Base-by-base conservation (phyloP, 35 echinoderm and acorn worm species). In the Apostichopus californicus region DNA sequence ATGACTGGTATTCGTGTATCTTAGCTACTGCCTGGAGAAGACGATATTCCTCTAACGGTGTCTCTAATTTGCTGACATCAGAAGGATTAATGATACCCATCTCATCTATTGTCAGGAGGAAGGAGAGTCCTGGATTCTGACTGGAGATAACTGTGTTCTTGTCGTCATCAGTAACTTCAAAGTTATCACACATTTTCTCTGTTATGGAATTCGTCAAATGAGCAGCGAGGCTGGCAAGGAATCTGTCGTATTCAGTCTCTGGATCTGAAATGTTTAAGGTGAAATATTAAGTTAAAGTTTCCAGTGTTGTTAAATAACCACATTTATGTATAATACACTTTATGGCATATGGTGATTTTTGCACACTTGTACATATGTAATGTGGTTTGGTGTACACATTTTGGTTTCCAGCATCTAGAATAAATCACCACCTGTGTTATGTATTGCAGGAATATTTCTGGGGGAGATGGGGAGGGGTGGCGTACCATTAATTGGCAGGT, bases 81-180 rank as follows among this genome's bases (percentile, higher is more conserved):
- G 80, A 82, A 3, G 28, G 13, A 18, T 13, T 55, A 8, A 82
- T 82, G 7, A 82, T 56, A 82, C 80, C 80, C 80, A 82, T 82
- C 80, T 82, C 28, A 10, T 55, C 52, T 3, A 82, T 9, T 17
- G 10, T n/a, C 80, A 17, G 8, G 46, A 82, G 52, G 4, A 82
- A 55, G 46, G 28, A 53, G 0, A 15, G 11, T 0, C 80, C 80
- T 82, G 80, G 53, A 10, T 12, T 55, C 34, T 56, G 80, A 55
- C 80, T 55, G 0, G 80, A 82, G 13, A 55, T 53, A 14, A 82
- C n/a, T 1, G 14, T 12, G 0, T 53, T 10, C 80, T 55, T 82
- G 6, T 82, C 5, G 1, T 55, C 52, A 82, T 55, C 80, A 18
- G 52, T 5, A 26, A 82, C 12, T 3, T 82, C 55, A 10, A 82